Percentiles rank a stretch among this genome's conserved stretches.
These are phyloP conservation scores for Ecliptopera silaceata DNA, from an alignment of 2,888 invertebrate species.

Conservation along the genomic window DNA sequence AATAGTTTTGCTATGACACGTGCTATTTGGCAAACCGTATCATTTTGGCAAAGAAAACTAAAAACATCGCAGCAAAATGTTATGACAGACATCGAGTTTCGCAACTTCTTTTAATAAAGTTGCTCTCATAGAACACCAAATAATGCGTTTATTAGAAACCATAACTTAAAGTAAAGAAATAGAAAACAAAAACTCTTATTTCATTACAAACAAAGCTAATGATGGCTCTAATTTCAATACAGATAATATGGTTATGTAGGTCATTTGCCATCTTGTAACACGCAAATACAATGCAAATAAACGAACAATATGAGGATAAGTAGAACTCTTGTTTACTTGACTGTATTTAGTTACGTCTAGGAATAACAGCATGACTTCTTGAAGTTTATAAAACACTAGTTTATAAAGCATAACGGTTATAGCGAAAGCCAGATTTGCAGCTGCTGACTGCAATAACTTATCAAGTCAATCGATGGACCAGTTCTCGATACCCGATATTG, in stretches of 20 bases:
- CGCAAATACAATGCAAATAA: slow-evolving; percentile 39
- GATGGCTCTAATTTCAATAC: slow-evolving; percentile 26
- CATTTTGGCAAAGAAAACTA: slow-evolving; percentile 45
- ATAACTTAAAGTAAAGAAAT: not conserved
- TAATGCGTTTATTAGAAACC: too few relatives aligned
- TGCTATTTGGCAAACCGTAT: slow-evolving; percentile 46
- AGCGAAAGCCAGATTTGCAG: slow-evolving; percentile 48
- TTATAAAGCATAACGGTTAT: slow-evolving; percentile 35
- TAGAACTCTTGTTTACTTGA: not conserved
- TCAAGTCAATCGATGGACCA: slow-evolving; percentile 53
- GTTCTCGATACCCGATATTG: slow-evolving; percentile 42
- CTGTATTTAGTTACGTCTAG: too few relatives aligned
- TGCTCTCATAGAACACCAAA: slow-evolving; percentile 19
- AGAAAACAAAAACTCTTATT: slow-evolving; percentile 5
- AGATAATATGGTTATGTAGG: slow-evolving; percentile 47
- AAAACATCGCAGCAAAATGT: slow-evolving; percentile 29
- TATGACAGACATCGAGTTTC: slow-evolving; percentile 25
- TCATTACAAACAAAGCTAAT: slow-evolving; percentile 19
- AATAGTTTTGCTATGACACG: slow-evolving; percentile 66
- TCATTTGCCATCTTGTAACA: slow-evolving; percentile 42
- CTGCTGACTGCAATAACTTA: slow-evolving; percentile 52
- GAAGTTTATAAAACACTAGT: not conserved
- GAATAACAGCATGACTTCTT: too few relatives aligned
- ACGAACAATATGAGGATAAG: slow-evolving; percentile 27
- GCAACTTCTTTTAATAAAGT: slow-evolving; percentile 26